Percentiles rank a stretch among this genome's conserved stretches.
Evolutionary conservation across 2,797 vertebrate species (phyloP).

Genomic region (Crocodylus rhombifer): DNA sequence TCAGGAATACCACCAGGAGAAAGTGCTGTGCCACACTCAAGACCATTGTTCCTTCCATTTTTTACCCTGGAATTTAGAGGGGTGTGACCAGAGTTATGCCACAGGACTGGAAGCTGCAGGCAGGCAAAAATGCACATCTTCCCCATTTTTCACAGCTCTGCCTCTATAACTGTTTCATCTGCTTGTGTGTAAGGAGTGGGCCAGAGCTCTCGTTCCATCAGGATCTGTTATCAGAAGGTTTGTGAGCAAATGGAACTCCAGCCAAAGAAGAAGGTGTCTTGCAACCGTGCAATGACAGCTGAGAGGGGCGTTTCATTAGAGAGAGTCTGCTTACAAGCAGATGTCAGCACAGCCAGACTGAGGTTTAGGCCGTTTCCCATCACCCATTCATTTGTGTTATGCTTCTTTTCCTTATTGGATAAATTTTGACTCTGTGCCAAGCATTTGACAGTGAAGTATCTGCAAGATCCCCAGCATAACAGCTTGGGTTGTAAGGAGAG

Average conservation of each 20-base stretch:
- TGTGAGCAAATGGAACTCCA: background rate
- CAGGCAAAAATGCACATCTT: too few species aligned
- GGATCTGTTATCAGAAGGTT: constrained; percentile 14
- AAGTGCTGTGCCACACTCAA: background rate
- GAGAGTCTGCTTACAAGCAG: background rate
- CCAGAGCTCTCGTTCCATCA: constrained; percentile 22
- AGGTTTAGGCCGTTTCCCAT: constrained; percentile 49
- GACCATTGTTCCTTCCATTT: background rate
- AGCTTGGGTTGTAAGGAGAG: background rate
- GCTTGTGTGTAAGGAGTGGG: constrained; percentile 36
- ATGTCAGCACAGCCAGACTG: background rate
- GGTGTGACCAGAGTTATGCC: too few species aligned
- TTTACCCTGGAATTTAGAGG: too few species aligned
- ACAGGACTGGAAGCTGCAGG: too few species aligned
- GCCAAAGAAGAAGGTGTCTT: constrained; percentile 55
- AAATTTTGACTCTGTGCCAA: background rate
- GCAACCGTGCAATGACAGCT: background rate
- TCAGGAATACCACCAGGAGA: background rate
- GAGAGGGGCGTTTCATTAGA: constrained; percentile 22
- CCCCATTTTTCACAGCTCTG: constrained; percentile 12
- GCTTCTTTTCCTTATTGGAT: constrained; percentile 30
- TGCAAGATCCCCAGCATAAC: constrained; percentile 3
- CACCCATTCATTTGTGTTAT: background rate
- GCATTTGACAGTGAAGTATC: constrained; percentile 19
- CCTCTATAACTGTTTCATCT: constrained; percentile 54